phyloP scores from a whole-genome alignment of 1,140 invertebrate genomes.

The Lordiphosa collinella region DNA sequence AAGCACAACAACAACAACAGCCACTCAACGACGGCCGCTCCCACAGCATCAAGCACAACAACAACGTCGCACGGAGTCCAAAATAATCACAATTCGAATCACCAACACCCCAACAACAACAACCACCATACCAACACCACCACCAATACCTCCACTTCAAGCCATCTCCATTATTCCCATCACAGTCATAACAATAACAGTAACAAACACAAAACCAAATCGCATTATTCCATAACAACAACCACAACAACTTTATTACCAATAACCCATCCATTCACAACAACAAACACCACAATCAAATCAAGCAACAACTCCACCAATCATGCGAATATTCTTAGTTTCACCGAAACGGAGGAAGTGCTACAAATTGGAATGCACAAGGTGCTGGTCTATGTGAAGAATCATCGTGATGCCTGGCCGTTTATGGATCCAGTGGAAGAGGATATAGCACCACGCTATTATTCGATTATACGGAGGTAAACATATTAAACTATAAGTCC shows the following conservation, averaged over 20 bases:
- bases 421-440: constrained; percentile 95
- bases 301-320: constrained; percentile 66
- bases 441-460: constrained; percentile 93
- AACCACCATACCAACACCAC: constrained; percentile 3
- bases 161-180: constrained; percentile 30
- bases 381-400: constrained; percentile 90
- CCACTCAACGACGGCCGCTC: constrained; percentile 35
- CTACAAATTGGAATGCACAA: constrained; percentile 93
- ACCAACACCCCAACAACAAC: constrained; percentile 30
- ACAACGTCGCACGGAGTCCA: constrained; percentile 58
- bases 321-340: constrained; percentile 82
- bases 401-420: constrained; percentile 94
- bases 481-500: too few species aligned
- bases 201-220: constrained; percentile 60
- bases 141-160: constrained; percentile 22
- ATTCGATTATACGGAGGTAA: constrained; percentile 84
- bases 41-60: constrained; percentile 29
- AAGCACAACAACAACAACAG: constrained; percentile 56
- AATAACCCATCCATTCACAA: constrained; percentile 19
- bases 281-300: constrained; percentile 36
- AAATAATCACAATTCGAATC: constrained; percentile 27
- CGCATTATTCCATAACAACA: constrained; percentile 51
- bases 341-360: constrained; percentile 89
- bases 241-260: constrained; percentile 25
- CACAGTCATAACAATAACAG: constrained; percentile 36